Conservation (phyloP, 2,888 invertebrate species). For the Galeopsomyia nigrocyanea region DNA sequence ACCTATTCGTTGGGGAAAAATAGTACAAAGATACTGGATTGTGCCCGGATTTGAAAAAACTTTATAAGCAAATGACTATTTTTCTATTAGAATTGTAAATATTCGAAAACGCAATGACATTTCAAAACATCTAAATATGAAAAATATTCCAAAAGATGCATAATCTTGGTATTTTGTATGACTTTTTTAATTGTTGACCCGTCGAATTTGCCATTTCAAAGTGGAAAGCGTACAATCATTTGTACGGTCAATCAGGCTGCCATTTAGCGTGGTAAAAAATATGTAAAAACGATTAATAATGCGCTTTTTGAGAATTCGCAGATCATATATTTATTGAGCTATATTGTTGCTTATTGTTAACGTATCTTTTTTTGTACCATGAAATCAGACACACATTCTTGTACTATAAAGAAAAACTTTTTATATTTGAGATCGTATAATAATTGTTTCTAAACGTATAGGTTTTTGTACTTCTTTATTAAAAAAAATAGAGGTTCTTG, state of each 20-base stretch:
- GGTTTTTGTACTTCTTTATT: conserved; percentile 22
- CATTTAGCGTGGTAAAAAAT: conserved; percentile 35
- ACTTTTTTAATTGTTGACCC: conserved; percentile 28
- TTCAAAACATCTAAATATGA: conserved; percentile 28
- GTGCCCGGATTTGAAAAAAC: conserved; percentile 25
- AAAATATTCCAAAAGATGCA: conserved; percentile 10
- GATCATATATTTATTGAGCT: conserved; percentile 34
- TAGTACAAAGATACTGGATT: conserved; percentile 40
- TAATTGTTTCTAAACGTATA: conserved; percentile 12
- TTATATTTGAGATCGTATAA: conserved; percentile 15
- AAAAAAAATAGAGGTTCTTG: conserved; percentile 15
- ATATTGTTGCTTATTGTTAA: conserved; percentile 42
- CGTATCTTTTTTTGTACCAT: conserved; percentile 17
- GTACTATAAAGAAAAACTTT: conserved; percentile 12
- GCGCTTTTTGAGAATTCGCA: too few relatives aligned
- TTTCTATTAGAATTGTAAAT: conserved; percentile 47
- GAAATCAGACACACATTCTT: conserved; percentile 8
- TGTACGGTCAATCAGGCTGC: conserved; percentile 40
- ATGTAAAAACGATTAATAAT: conserved; percentile 18
- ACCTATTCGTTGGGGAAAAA: conserved; percentile 25
- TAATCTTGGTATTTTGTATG: conserved; percentile 45
- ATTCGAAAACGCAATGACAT: background rate
- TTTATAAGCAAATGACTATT: conserved; percentile 37
- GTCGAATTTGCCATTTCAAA: conserved; percentile 40
- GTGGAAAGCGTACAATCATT: conserved; percentile 26